These are phyloP conservation scores for Macroteleia sp. DNA, from an alignment of 2,888 invertebrate species.

Conservation along the genomic window DNA sequence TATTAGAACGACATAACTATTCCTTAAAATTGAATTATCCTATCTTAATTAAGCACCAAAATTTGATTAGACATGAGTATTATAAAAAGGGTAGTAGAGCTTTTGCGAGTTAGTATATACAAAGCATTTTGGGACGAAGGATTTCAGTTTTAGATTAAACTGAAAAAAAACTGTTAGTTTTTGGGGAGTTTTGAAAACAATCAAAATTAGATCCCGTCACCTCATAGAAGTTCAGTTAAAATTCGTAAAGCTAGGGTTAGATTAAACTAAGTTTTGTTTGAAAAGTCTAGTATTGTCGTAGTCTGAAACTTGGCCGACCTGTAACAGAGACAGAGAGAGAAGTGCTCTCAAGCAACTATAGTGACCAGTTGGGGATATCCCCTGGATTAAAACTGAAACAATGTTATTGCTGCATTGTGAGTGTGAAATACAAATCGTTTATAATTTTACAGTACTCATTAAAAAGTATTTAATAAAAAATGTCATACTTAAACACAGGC, in stretches of 20 bases:
- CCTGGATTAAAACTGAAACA: slow-evolving; percentile 40
- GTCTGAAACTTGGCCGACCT: slow-evolving; percentile 85
- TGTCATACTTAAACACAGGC: too few relatives aligned
- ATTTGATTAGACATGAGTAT: slow-evolving; percentile 40
- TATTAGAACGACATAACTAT: slow-evolving; percentile 19
- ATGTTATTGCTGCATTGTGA: slow-evolving; percentile 28
- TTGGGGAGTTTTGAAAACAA: slow-evolving; percentile 63
- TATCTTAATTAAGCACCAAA: slow-evolving; percentile 50
- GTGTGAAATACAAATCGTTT: too few relatives aligned
- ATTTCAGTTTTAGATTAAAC: slow-evolving; percentile 33
- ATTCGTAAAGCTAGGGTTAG: slow-evolving; percentile 77
- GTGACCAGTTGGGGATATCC: slow-evolving; percentile 32
- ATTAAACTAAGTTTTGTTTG: slow-evolving; percentile 77
- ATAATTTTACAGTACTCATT: too few relatives aligned
- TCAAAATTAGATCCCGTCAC: slow-evolving; percentile 78
- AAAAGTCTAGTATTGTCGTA: slow-evolving; percentile 85
- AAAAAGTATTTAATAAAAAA: too few relatives aligned
- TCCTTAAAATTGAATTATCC: slow-evolving; percentile 10
- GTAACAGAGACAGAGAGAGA: slow-evolving; percentile 84
- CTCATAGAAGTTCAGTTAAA: slow-evolving; percentile 67
- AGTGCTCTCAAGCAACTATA: slow-evolving; percentile 79
- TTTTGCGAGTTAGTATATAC: slow-evolving; percentile 48
- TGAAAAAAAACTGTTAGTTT: slow-evolving; percentile 46
- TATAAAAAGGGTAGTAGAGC: neutral
- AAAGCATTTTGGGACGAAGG: slow-evolving; percentile 24